A percentile compares a stretch with the other conserved stretches of the same genome.
phyloP scores from a whole-genome alignment of 2,797 vertebrate genomes.

The Taeniopygia guttata region DNA sequence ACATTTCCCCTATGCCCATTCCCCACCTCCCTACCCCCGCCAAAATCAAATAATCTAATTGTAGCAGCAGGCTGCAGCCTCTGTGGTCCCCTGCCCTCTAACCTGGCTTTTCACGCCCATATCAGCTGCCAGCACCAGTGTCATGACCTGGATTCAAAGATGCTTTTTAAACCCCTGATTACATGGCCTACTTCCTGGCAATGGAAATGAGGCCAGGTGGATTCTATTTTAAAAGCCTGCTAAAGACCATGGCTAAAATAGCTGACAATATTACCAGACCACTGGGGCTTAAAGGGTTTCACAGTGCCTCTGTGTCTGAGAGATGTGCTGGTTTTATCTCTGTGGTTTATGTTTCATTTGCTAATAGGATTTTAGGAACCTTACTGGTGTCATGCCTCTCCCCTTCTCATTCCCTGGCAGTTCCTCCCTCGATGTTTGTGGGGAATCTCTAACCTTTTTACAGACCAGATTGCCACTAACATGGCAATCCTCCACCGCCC shows the following conservation, averaged over 20 bases:
- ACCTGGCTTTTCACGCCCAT: background rate
- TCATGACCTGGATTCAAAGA: slow-evolving; percentile 35
- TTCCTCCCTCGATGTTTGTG: background rate
- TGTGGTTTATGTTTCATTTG: background rate
- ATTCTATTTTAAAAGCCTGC: slow-evolving; percentile 47
- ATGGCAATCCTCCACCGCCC: background rate
- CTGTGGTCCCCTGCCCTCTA: background rate
- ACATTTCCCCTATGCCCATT: fast-evolving
- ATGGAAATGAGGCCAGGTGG: slow-evolving; percentile 54
- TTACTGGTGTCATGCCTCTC: background rate
- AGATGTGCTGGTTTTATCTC: background rate
- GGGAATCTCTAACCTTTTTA: background rate
- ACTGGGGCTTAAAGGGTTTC: background rate
- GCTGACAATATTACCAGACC: background rate
- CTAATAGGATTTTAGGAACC: background rate
- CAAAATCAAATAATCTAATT: background rate
- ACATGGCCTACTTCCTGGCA: slow-evolving; percentile 2
- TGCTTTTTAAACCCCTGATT: slow-evolving; percentile 11
- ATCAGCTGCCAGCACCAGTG: background rate
- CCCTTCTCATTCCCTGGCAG: background rate
- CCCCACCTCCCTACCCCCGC: fast-evolving
- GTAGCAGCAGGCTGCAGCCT: background rate
- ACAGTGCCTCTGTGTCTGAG: background rate
- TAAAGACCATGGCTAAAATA: slow-evolving; percentile 2
- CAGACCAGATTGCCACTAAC: background rate